Evolutionary conservation across 1,140 invertebrate genomes (phyloP).

Genomic region (Portunus trituberculatus): DNA sequence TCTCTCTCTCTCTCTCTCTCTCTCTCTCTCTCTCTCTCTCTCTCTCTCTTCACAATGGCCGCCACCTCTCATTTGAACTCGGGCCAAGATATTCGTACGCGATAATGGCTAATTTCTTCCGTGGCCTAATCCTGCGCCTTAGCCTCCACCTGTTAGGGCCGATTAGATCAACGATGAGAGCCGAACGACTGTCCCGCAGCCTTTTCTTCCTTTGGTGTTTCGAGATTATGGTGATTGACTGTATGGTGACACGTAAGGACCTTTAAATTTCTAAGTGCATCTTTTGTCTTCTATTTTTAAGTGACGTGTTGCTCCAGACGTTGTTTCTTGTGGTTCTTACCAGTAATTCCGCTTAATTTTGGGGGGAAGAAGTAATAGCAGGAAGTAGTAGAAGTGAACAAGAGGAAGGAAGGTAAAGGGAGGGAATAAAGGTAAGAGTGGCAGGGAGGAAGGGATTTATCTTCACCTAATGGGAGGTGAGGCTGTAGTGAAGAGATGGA

Average conservation of each 20-base stretch:
- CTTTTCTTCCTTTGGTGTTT: not conserved
- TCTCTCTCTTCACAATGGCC: slow-evolving; percentile 12
- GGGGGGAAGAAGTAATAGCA: not conserved
- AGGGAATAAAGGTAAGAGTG: not conserved
- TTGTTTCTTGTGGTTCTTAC: no score
- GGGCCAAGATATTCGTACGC: slow-evolving; percentile 50
- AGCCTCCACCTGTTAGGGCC: slow-evolving; percentile 45
- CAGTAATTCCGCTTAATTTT: no score
- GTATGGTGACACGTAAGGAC: not conserved
- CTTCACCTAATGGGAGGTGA: no score
- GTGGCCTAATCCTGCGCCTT: slow-evolving; percentile 48
- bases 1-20: no score
- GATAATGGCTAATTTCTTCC: slow-evolving; percentile 66
- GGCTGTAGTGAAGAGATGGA: no score
- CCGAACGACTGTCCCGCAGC: not conserved
- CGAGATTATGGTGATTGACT: not conserved
- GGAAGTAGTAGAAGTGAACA: not conserved
- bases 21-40: not conserved
- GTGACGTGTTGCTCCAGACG: no score
- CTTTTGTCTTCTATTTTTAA: not conserved
- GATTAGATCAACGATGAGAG: slow-evolving; percentile 28
- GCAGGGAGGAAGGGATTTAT: no score
- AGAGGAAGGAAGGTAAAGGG: not conserved
- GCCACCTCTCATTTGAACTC: slow-evolving; percentile 52
- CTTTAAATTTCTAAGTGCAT: not conserved